phyloP scores from a whole-genome alignment of 2,797 vertebrate species.

The Mus minutoides region DNA sequence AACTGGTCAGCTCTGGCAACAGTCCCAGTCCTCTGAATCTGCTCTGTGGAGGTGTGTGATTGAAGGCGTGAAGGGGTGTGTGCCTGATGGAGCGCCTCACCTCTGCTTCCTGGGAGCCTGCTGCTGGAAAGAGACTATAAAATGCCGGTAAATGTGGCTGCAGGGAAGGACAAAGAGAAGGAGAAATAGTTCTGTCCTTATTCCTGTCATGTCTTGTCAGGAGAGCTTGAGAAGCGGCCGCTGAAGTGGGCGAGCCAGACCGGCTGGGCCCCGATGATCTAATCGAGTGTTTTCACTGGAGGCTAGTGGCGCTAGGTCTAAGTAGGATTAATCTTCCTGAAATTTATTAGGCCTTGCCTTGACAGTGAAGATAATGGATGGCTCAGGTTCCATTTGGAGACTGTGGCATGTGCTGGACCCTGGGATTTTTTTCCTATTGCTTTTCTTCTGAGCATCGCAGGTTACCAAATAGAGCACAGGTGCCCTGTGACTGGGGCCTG shows the following conservation, averaged over 20 bases:
- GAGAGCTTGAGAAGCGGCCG: conserved; percentile 30
- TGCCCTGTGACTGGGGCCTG: not conserved
- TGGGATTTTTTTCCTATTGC: not conserved
- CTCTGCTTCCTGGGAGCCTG: not conserved
- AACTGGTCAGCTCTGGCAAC: not conserved
- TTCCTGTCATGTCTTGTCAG: conserved; percentile 29
- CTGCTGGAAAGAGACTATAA: not conserved
- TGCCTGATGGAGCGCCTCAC: not conserved
- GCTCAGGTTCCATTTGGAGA: conserved; percentile 16
- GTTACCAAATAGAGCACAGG: not conserved
- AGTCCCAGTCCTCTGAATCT: not conserved
- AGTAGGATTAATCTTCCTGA: conserved; percentile 77
- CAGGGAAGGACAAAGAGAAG: conserved; percentile 39
- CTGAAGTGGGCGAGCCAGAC: conserved; percentile 42
- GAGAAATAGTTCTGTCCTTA: not conserved
- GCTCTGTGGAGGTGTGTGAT: not conserved
- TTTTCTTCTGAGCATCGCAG: not conserved
- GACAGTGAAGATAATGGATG: conserved; percentile 72
- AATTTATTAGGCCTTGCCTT: conserved; percentile 60
- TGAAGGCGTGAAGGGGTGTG: not conserved
- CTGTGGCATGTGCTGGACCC: not conserved
- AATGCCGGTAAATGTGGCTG: conserved; percentile 8
- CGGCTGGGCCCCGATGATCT: not conserved
- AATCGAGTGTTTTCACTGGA: conserved; percentile 78
- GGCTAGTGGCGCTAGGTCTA: conserved; percentile 68